Conservation (phyloP, 2,888 invertebrate species). For the Diarsia dahlii region DNA sequence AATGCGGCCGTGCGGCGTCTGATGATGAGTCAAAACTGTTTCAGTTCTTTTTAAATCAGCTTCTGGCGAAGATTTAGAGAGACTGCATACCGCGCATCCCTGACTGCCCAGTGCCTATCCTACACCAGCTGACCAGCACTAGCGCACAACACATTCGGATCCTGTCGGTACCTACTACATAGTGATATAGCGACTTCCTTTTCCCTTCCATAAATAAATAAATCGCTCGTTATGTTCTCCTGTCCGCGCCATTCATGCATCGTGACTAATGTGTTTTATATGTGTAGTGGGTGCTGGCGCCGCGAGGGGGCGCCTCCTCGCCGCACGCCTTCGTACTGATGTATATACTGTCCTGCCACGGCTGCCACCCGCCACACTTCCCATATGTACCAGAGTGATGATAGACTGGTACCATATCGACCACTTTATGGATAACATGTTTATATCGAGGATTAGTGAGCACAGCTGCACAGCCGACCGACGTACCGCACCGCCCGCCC, state of each 20-base stretch:
- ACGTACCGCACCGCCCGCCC: background rate
- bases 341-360: no score
- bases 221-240: slow-evolving; percentile 51
- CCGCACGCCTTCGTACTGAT: background rate
- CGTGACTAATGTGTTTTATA: slow-evolving; percentile 65
- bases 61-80: no score
- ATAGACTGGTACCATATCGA: background rate
- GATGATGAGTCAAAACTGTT: background rate
- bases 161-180: background rate
- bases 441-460: slow-evolving; percentile 34
- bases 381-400: background rate
- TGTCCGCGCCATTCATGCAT: slow-evolving; percentile 62
- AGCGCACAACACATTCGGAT: background rate
- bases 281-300: slow-evolving; percentile 28
- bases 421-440: slow-evolving; percentile 19
- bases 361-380: background rate
- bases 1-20: no score
- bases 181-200: slow-evolving; percentile 4
- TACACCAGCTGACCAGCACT: no score
- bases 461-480: no score
- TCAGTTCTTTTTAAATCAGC: background rate
- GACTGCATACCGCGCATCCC: no score
- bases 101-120: no score
- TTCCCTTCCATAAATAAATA: slow-evolving; percentile 38
- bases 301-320: background rate